Evolutionary conservation across 2,888 invertebrate species (phyloP).

Genomic region (Caenorhabditis drosophilae): DNA sequence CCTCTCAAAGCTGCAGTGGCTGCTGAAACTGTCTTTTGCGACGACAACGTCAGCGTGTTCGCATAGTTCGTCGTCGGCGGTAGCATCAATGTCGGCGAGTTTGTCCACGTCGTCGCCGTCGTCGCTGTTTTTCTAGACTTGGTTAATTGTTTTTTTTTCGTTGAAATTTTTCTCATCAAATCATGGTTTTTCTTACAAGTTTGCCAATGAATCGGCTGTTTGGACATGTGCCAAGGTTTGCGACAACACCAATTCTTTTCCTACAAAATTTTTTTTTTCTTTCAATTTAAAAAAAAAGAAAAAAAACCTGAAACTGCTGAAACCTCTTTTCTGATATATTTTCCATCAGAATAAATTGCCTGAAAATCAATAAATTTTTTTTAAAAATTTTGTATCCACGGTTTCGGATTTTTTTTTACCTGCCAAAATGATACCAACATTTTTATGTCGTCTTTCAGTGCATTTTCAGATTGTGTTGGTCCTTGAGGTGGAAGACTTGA

Average conservation of each 20-base stretch:
- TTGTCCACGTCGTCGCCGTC: no score
- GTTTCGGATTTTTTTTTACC: no score
- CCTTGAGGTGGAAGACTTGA: conserved; percentile 77
- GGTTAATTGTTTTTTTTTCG: not conserved
- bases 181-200: not conserved
- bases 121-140: conserved; percentile 1
- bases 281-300: not conserved
- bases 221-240: conserved; percentile 28
- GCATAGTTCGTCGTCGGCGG: conserved; percentile 52
- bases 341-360: conserved; percentile 79
- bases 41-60: conserved; percentile 54
- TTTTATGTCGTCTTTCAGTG: conserved; percentile 85
- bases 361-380: no score
- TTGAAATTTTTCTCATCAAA: not conserved
- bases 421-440: conserved; percentile 93
- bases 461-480: conserved; percentile 81
- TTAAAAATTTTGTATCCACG: not conserved
- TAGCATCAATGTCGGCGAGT: conserved; percentile 19
- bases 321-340: conserved; percentile 70
- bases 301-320: conserved; percentile 32
- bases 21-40: conserved; percentile 20
- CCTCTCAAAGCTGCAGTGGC: conserved; percentile 6
- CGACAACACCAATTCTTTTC: conserved; percentile 19
- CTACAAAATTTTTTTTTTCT: no score
- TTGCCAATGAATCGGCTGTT: not conserved